These are phyloP conservation scores for Phyllotreta cruciferae DNA, from an alignment of 2,888 invertebrate species.

Conservation along the genomic window DNA sequence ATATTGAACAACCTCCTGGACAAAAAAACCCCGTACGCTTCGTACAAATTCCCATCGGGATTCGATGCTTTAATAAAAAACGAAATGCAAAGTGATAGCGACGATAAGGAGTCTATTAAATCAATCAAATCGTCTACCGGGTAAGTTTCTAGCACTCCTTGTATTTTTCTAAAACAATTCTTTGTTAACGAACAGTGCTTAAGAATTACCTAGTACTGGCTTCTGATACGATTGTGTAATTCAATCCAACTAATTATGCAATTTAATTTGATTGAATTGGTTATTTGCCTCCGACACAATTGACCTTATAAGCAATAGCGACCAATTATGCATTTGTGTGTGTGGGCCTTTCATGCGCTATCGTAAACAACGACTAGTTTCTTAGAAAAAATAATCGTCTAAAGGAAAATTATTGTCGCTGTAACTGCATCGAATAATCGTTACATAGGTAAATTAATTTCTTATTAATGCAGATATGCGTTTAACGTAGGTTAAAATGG, in stretches of 20 bases:
- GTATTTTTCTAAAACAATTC: neutral
- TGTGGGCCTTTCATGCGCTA: constrained; percentile 1
- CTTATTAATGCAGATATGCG: too few species aligned
- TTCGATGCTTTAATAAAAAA: constrained; percentile 59
- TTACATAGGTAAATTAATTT: neutral
- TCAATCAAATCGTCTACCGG: constrained; percentile 19
- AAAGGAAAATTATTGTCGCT: neutral
- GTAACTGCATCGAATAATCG: constrained; percentile 3
- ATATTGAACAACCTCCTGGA: constrained; percentile 59
- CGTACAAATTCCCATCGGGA: constrained; percentile 52
- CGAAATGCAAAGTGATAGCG: constrained; percentile 51
- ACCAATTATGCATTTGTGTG: constrained; percentile 14
- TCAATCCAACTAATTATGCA: constrained; percentile 19
- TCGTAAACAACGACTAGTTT: neutral
- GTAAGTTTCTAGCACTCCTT: constrained; percentile 27
- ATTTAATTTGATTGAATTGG: constrained; percentile 17
- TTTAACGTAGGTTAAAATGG: too few species aligned
- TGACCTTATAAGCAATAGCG: constrained; percentile 14
- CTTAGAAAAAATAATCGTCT: constrained; percentile 12
- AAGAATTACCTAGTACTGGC: constrained; percentile 12
- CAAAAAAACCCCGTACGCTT: constrained; percentile 51
- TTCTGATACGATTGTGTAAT: constrained; percentile 16
- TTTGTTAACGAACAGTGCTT: constrained; percentile 4
- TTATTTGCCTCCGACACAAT: constrained; percentile 19
- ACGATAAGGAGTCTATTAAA: constrained; percentile 27